Conservation (phyloP, 2,888 invertebrate genomes). For the Torymus auratus region DNA sequence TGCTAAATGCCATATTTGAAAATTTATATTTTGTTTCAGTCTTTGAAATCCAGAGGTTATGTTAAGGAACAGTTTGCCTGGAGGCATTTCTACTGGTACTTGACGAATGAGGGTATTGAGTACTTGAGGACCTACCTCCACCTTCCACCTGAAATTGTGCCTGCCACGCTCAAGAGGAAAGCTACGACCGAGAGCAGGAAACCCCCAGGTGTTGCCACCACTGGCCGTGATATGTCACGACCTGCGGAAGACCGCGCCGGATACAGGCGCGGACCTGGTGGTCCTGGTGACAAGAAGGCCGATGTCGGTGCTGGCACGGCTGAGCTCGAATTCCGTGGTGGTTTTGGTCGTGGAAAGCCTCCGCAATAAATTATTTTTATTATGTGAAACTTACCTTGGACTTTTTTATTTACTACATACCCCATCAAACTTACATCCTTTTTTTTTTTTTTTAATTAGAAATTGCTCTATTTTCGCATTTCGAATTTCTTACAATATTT, state of each 20-base stretch:
- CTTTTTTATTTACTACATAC: constrained; percentile 3
- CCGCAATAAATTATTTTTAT: constrained; percentile 69
- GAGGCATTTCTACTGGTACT: constrained; percentile 99
- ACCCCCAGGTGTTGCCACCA: constrained; percentile 82
- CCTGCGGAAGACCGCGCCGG: constrained; percentile 89
- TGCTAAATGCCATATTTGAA: not conserved
- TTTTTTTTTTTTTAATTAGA: not conserved
- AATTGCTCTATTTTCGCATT: not conserved
- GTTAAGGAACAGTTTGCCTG: constrained; percentile 99
- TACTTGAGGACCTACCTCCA: constrained; percentile 96
- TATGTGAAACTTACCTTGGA: constrained; percentile 19
- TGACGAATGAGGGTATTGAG: constrained; percentile 98
- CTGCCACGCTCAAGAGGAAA: constrained; percentile 93
- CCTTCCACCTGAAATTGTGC: constrained; percentile 98
- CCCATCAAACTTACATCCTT: not conserved
- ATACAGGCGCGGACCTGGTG: constrained; percentile 88
- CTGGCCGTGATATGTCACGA: constrained; percentile 81
- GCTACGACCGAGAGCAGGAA: constrained; percentile 90
- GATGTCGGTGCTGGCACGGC: constrained; percentile 97
- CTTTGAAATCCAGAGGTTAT: constrained; percentile 95
- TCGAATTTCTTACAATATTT: not conserved
- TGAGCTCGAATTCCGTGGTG: constrained; percentile 90
- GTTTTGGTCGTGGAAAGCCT: constrained; percentile 74
- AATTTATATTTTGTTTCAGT: constrained; percentile 77
- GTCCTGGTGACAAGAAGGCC: constrained; percentile 92